Evolutionary conservation across 2,113 vertebrate species (phyloP).

Genomic region (Myrmecophaga tridactyla): DNA sequence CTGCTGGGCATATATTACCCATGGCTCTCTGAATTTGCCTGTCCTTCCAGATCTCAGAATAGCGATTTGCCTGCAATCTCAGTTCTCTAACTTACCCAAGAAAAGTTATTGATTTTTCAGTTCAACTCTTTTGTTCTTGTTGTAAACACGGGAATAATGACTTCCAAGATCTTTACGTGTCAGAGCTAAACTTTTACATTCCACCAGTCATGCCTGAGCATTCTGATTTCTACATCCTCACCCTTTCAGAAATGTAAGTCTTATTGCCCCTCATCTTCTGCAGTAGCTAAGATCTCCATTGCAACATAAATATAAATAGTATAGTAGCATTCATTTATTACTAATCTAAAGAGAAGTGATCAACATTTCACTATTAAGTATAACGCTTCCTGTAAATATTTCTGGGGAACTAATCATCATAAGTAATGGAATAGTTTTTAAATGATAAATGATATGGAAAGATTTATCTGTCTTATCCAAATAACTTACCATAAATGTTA

Average conservation of each 20-base stretch:
- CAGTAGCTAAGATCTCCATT: neutral
- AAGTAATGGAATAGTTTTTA: neutral
- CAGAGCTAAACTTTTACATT: neutral
- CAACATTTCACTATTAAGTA: neutral
- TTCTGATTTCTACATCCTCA: neutral
- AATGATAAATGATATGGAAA: neutral
- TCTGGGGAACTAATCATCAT: neutral
- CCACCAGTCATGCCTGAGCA: neutral
- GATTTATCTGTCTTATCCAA: neutral
- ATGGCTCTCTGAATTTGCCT: neutral
- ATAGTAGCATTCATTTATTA: neutral
- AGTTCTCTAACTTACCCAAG: neutral
- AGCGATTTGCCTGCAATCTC: neutral
- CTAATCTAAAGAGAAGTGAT: neutral
- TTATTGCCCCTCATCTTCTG: neutral
- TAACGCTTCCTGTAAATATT: neutral
- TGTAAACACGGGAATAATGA: neutral
- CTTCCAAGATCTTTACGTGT: neutral
- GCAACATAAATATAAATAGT: neutral
- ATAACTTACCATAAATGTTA: neutral
- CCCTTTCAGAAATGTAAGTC: neutral
- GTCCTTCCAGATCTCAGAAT: neutral
- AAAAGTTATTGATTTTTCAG: neutral
- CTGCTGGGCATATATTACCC: neutral
- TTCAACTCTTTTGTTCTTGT: neutral